Evolutionary conservation across 1,140 invertebrate species (phyloP), one percentile per base, ranked within the genome.

Genomic region (Parasteatoda tepidariorum): DNA sequence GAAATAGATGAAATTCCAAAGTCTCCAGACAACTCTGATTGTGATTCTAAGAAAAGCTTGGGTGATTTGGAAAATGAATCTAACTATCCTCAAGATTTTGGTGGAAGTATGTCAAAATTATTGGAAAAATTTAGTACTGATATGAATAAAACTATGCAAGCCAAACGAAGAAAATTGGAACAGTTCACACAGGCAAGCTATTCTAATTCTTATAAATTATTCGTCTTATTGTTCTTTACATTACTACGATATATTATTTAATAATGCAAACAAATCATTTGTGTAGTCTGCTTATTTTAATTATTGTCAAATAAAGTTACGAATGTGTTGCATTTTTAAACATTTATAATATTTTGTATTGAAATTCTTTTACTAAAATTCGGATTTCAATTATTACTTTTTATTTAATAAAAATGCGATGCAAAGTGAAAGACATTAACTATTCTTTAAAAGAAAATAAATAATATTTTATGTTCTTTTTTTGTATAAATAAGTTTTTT

Each of bases 141-240:
- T 68, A 26, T 79, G 11, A 79, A 79, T 34, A 79, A 79, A 59
- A 79, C 76, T 11, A 79, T 79, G 76, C 11, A 33, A 28, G 76
- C 76, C 0, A 79, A 79, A 26, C 41, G 64, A 22, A 67, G 48
- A 28, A 79, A 79, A 34, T 38, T 79, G 64, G 76, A 79, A 54
- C 76, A 79, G 22, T 79, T 79, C 28, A 79, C 76, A 18, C 76
- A 79, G 48, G 76, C 68, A 79, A 67, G 13, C 18, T 48, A 13
- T 48, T 48, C 38, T 48, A 18, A 48, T 41, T 41, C 13, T 13
- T 13, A 41, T 41, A 41, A 41, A 41, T 5, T 41, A 41, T 13
- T 6, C 13, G 13, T 62, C 30, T 57, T 57, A 18, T n/a, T 24
- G n/a, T 57, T 18, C 22, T 57, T n/a, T 57, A 6, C 1, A 48